Conservation (phyloP, 2,888 invertebrate species). For the Oithona nana region DNA sequence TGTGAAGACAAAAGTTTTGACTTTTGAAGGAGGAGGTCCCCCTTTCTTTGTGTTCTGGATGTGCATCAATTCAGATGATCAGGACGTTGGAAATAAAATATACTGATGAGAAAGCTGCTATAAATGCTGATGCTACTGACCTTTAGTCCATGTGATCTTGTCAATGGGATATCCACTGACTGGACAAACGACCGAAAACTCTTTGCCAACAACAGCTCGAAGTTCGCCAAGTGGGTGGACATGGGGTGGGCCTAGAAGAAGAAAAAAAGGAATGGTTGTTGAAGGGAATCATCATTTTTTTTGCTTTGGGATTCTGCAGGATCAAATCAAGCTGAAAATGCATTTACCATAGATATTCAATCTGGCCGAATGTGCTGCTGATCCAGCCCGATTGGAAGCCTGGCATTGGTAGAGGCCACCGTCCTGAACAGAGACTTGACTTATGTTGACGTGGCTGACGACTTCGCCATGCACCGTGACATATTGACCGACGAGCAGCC, state of each 20-base stretch:
- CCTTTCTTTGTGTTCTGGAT: no score
- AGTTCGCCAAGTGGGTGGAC: constrained; percentile 24
- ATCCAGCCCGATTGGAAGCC: constrained; percentile 58
- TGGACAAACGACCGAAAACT: constrained; percentile 66
- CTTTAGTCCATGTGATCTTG: constrained; percentile 35
- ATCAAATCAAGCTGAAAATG: constrained; percentile 28
- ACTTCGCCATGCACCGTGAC: constrained; percentile 58
- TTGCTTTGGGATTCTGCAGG: neutral
- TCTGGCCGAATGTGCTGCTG: constrained; percentile 59
- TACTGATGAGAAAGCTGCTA: no score
- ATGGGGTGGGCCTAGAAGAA: neutral
- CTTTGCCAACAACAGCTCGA: constrained; percentile 63
- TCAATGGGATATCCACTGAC: constrained; percentile 75
- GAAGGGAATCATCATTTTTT: neutral
- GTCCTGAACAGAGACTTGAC: constrained; percentile 66
- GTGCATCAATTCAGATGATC: no score
- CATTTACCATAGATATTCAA: constrained; percentile 65
- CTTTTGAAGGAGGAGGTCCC: no score
- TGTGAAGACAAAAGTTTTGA: no score
- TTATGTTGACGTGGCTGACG: constrained; percentile 68
- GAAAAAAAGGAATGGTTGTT: no score
- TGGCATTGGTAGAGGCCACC: constrained; percentile 73
- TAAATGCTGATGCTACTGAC: constrained; percentile 18
- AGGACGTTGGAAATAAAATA: no score
- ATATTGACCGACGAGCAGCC: constrained; percentile 57